Evolutionary conservation across 1,140 invertebrate genomes (phyloP).

Genomic region (Conus betulinus): DNA sequence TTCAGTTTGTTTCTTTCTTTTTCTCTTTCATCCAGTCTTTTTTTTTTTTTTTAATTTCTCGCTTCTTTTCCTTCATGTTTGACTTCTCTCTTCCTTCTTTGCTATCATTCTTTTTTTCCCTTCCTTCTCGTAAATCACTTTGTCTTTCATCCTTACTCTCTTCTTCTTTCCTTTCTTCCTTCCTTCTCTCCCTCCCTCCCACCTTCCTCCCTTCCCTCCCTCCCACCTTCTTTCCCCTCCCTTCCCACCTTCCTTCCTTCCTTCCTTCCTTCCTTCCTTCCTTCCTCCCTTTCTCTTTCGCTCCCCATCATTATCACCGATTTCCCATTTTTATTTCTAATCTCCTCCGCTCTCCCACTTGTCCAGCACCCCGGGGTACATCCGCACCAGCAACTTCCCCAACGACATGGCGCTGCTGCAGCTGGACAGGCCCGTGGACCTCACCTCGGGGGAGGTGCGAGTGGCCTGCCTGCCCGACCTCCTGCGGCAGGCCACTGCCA

Average conservation of each 20-base stretch:
- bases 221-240: neutral
- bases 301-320: neutral
- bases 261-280: neutral
- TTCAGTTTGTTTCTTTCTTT: neutral
- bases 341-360: neutral
- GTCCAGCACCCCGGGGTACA: conserved; percentile 62
- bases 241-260: neutral
- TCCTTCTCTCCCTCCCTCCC: neutral
- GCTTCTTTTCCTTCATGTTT: neutral
- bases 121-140: neutral
- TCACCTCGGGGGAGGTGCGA: conserved; percentile 56
- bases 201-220: neutral
- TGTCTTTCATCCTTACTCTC: neutral
- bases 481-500: neutral
- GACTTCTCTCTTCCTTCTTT: neutral
- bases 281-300: neutral
- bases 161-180: neutral
- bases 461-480: conserved; percentile 59
- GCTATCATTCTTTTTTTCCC: neutral
- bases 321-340: neutral
- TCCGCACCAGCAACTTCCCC: conserved; percentile 52
- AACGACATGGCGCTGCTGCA: conserved; percentile 66
- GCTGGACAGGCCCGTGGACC: conserved; percentile 55
- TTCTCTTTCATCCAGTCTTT: too few species aligned
- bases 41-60: neutral